These are phyloP conservation scores for Columba guinea DNA, from an alignment of 2,797 vertebrate species.

Conservation along the genomic window DNA sequence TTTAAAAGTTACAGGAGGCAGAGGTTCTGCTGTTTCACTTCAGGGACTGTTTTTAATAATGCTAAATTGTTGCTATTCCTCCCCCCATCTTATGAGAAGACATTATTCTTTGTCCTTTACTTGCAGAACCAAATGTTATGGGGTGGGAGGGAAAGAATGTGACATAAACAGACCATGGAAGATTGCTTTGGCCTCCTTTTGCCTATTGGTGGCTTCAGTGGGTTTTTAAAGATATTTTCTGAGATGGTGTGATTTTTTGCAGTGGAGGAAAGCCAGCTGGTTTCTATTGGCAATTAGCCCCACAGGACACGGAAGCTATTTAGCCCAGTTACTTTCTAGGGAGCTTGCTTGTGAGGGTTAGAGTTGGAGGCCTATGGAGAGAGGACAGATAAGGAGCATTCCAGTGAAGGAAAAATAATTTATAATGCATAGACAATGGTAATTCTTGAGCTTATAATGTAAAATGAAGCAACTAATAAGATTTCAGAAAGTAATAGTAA, in stretches of 20 bases:
- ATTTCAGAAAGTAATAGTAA: rapidly evolving
- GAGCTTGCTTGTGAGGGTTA: neutral
- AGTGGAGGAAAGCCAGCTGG: neutral
- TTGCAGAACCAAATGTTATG: neutral
- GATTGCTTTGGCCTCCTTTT: neutral
- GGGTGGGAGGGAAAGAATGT: neutral
- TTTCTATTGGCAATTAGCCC: neutral
- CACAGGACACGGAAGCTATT: neutral
- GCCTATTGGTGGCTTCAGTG: neutral
- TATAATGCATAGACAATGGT: rapidly evolving
- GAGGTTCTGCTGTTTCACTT: neutral
- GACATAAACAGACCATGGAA: neutral
- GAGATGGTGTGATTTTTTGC: neutral
- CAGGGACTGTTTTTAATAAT: neutral
- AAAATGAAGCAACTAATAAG: rapidly evolving
- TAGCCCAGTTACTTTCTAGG: neutral
- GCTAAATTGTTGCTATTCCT: neutral
- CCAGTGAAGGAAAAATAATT: rapidly evolving
- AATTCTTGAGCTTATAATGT: rapidly evolving
- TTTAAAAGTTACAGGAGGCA: neutral
- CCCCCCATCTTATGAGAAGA: neutral
- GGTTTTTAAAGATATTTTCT: neutral
- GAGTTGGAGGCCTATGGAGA: rapidly evolving
- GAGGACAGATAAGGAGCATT: rapidly evolving
- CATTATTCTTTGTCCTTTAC: neutral